phyloP scores from a whole-genome alignment of 2,888 invertebrate species.

The Rhopalosiphum nymphaeae region DNA sequence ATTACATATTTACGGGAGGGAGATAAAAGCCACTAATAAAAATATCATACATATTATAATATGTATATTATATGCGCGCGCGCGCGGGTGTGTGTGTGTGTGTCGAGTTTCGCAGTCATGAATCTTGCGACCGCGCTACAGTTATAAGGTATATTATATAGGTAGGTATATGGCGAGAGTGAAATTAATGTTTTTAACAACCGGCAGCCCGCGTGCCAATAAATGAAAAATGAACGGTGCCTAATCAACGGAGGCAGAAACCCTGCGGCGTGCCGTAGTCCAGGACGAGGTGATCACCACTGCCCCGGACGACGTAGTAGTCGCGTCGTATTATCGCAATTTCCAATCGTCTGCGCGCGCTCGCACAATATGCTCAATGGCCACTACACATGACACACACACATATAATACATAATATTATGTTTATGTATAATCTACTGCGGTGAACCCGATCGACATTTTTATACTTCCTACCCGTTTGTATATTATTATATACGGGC shows the following conservation, averaged over 20 bases:
- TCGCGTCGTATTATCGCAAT: conserved; percentile 38
- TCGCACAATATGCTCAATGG: conserved; percentile 17
- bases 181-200: conserved; percentile 53
- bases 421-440: neutral
- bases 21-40: conserved; percentile 49
- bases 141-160: neutral
- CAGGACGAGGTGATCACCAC: conserved; percentile 37
- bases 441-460: conserved; percentile 10
- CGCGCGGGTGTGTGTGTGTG: neutral
- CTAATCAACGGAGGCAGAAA: conserved; percentile 64
- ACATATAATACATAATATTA: conserved; percentile 10
- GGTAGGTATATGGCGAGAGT: neutral
- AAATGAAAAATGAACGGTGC: conserved; percentile 57
- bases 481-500: neutral
- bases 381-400: neutral
- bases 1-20: neutral
- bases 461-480: conserved; percentile 9
- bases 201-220: conserved; percentile 53
- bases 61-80: neutral
- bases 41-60: conserved; percentile 20
- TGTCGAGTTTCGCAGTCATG: conserved; percentile 28
- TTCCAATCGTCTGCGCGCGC: conserved; percentile 45
- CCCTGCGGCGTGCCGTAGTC: conserved; percentile 48
- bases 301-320: conserved; percentile 31
- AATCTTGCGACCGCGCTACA: conserved; percentile 9